These are phyloP conservation scores for Aculops lycopersici DNA, from an alignment of 1,140 invertebrate species.

Conservation along the genomic window DNA sequence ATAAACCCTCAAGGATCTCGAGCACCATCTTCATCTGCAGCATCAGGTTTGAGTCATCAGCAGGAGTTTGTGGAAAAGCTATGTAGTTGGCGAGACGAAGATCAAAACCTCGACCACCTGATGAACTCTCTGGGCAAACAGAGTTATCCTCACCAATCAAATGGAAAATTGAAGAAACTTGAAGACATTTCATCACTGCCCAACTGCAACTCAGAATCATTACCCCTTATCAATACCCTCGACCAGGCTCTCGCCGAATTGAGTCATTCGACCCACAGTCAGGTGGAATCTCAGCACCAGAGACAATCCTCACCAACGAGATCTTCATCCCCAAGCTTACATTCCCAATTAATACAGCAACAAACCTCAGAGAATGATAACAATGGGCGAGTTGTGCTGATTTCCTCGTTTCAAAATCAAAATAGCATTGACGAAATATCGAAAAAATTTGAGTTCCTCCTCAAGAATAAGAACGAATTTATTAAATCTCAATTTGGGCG, in stretches of 20 bases:
- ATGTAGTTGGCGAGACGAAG: conserved; percentile 1
- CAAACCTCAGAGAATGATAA: conserved; percentile 9
- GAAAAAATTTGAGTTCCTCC: not conserved
- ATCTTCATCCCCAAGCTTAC: too few species aligned
- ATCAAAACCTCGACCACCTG: conserved; percentile 4
- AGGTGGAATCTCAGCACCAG: too few species aligned
- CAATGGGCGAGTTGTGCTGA: conserved; percentile 10
- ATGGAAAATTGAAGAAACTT: not conserved
- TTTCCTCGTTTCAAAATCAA: conserved; percentile 9
- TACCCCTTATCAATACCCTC: not conserved
- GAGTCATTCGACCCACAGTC: not conserved
- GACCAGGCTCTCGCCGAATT: not conserved
- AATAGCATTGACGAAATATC: conserved; percentile 1
- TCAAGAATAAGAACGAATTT: conserved; percentile 1
- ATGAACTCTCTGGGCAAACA: conserved; percentile 2
- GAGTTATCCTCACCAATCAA: not conserved
- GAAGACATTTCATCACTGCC: not conserved
- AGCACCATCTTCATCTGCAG: too few species aligned
- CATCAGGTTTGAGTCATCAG: not conserved
- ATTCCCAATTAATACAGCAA: too few species aligned
- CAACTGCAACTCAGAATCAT: not conserved
- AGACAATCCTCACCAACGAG: too few species aligned
- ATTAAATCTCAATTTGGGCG: not conserved
- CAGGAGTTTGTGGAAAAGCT: not conserved
- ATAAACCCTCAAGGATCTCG: too few species aligned